Conservation (phyloP, 2,888 invertebrate genomes). For the Macaria liturata region DNA sequence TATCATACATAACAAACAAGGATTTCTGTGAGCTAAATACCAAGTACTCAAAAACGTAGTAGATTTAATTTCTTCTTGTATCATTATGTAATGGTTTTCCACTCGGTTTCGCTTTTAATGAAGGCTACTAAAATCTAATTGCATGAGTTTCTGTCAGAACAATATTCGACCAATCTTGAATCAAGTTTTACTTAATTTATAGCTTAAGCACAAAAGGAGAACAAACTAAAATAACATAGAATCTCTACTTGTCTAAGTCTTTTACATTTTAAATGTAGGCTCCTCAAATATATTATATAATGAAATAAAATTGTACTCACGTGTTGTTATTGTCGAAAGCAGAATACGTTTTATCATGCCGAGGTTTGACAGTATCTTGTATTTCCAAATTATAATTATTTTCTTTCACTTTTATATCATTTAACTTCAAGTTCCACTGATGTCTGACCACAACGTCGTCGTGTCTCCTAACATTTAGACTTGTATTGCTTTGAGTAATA, state of each 20-base stretch:
- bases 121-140: no score
- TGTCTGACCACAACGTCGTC: conserved; percentile 17
- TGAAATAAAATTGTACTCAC: conserved; percentile 15
- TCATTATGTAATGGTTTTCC: no score
- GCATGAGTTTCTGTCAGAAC: no score
- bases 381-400: conserved; percentile 1
- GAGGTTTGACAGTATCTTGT: conserved; percentile 1
- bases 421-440: conserved; percentile 19
- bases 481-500: conserved; percentile 68
- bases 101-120: no score
- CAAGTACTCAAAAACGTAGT: not conserved
- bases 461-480: conserved; percentile 44
- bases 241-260: no score
- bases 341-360: conserved; percentile 19
- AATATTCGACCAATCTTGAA: no score
- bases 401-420: conserved; percentile 11
- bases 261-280: no score
- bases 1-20: conserved; percentile 10
- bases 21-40: not conserved
- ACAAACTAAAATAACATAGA: no score
- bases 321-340: conserved; percentile 2
- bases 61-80: no score
- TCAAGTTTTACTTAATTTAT: no score
- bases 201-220: no score
- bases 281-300: no score